A percentile compares a stretch with the other conserved stretches of the same genome.
phyloP scores from a whole-genome alignment of 2,888 invertebrate species.

The Parnassius mnemosyne region DNA sequence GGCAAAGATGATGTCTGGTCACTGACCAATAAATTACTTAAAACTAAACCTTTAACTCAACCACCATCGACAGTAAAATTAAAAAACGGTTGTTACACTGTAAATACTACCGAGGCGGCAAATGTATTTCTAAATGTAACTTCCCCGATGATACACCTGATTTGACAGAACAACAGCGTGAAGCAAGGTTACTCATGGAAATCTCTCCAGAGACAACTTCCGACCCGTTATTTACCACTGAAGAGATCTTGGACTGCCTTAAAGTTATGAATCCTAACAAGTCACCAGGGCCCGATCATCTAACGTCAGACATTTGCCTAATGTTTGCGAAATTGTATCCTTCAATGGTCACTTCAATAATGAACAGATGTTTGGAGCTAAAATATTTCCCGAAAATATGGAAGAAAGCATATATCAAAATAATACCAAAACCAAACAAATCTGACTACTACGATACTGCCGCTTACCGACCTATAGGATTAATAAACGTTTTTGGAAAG shows the following conservation, averaged over 20 bases:
- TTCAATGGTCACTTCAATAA: neutral
- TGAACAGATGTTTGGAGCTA: slow-evolving; percentile 21
- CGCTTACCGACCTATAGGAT: slow-evolving; percentile 34
- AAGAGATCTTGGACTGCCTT: slow-evolving; percentile 25
- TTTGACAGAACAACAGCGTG: too few relatives aligned
- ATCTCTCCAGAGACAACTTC: too few relatives aligned
- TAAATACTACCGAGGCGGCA: too few relatives aligned
- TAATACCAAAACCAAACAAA: slow-evolving; percentile 35
- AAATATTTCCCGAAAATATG: slow-evolving; percentile 23
- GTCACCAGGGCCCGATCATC: slow-evolving; percentile 15
- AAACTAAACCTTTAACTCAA: slow-evolving; percentile 1
- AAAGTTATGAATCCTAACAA: slow-evolving; percentile 28
- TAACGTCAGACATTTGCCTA: slow-evolving; percentile 1
- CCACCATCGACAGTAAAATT: too few relatives aligned
- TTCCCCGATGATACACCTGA: too few relatives aligned
- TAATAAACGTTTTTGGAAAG: slow-evolving; percentile 33
- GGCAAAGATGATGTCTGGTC: slow-evolving; percentile 15
- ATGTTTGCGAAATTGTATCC: neutral
- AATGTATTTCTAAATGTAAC: too few relatives aligned
- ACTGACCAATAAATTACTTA: slow-evolving; percentile 31
- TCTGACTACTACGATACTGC: slow-evolving; percentile 16
- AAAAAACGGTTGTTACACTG: too few relatives aligned
- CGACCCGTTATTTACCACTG: neutral
- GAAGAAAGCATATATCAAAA: slow-evolving; percentile 31
- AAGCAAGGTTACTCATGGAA: too few relatives aligned